Conservation (phyloP, 2,888 invertebrate genomes). For the Prosapia bicincta region DNA sequence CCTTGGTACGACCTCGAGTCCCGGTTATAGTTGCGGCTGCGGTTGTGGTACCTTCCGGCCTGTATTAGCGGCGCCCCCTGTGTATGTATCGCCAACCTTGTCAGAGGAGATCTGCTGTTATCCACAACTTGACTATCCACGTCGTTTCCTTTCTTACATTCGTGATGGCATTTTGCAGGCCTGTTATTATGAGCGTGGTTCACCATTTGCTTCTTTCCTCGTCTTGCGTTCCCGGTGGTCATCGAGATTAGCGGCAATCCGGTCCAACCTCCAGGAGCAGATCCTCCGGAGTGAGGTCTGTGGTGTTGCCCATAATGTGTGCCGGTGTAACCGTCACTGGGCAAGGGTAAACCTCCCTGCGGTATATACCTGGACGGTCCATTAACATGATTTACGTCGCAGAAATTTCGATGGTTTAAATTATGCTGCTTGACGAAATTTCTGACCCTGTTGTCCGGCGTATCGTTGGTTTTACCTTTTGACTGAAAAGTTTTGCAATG, state of each 20-base stretch:
- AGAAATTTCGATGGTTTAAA: neutral
- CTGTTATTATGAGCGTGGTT: constrained; percentile 12
- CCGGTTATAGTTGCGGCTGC: constrained; percentile 45
- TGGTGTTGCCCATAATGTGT: constrained; percentile 4
- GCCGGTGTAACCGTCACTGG: neutral
- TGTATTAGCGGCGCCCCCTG: constrained; percentile 82
- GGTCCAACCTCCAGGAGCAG: constrained; percentile 61
- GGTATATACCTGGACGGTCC: constrained; percentile 14
- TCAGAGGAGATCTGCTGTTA: constrained; percentile 53
- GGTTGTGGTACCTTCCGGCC: constrained; percentile 58
- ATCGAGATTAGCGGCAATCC: constrained; percentile 80
- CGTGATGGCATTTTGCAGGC: neutral
- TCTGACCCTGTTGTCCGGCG: constrained; percentile 15
- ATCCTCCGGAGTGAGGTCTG: constrained; percentile 4
- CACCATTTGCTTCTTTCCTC: constrained; percentile 42
- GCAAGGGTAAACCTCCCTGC: constrained; percentile 51
- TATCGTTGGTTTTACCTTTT: constrained; percentile 5
- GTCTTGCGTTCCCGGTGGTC: constrained; percentile 56
- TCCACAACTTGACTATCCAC: constrained; percentile 34
- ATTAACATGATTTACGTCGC: constrained; percentile 1
- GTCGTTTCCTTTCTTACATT: constrained; percentile 19
- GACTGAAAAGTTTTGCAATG: constrained; percentile 22
- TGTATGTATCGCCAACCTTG: constrained; percentile 75
- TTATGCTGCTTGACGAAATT: constrained; percentile 2
- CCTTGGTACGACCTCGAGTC: constrained; percentile 17